Evolutionary conservation across 2,113 vertebrate species (phyloP), one percentile per base, ranked within the genome.

Genomic region (Bombycilla garrulus): DNA sequence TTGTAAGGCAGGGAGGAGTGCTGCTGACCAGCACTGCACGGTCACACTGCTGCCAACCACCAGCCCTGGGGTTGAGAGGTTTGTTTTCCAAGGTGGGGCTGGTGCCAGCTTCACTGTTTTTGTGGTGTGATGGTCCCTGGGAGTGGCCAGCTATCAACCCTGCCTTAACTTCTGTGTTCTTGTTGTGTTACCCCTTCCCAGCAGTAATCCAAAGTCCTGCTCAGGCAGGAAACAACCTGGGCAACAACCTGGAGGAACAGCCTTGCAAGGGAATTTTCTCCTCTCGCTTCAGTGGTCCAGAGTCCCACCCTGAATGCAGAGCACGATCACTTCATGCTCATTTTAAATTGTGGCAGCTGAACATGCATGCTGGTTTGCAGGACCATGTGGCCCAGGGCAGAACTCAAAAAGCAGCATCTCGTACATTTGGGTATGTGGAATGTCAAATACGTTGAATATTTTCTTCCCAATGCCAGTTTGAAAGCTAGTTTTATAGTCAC

Each of bases 61-160:
- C 20, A n/a, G 22, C 65, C 22, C 22, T 2, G 0, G 6, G 13
- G 3, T 1, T 13, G 10, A 28, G 22, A 18, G 7, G 7, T 77
- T 76, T 67, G 22, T 76, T 84, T 82, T 48, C 45, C 25, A 48
- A 36, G 40, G 21, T 31, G 10, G 12, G 15, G 19, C 28, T 47
- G 58, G 48, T 70, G 33, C 24, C 60, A 78, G 9, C n/a, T 73
- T 15, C 35, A 2, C 15, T 35, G 35, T 11, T 74, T 83, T 45
- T 53, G 9, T 6, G 31, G 20, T 71, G n/a, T 44, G n/a, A 18
- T 53, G 29, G n/a, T 72, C n/a, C 12, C 22, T 42, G 20, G n/a
- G 12, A 5, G 10, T 80, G 26, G 45, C 31, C 35, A 7, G 35
- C 14, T 44, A 45, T 22, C 61, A 76, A 16, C 24, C 17, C 15